Percentiles rank a stretch among this genome's conserved stretches.
These are phyloP conservation scores for Pseudomugil gertrudae DNA, from an alignment of 2,797 vertebrate genomes.

Conservation along the genomic window DNA sequence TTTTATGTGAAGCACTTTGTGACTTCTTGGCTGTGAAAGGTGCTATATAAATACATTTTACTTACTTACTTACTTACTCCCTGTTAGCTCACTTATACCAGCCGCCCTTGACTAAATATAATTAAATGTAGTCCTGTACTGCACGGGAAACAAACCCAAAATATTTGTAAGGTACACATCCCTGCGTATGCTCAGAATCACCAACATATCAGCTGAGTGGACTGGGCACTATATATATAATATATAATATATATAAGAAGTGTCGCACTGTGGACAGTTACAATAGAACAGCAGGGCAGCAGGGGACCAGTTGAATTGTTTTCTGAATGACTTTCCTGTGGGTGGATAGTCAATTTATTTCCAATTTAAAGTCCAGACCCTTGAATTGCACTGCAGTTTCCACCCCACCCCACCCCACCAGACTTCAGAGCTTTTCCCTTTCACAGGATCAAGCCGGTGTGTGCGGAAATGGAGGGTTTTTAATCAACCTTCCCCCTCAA, in stretches of 20 bases:
- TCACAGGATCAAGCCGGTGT: background rate
- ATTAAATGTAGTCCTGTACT: background rate
- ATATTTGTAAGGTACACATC: background rate
- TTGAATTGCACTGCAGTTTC: background rate
- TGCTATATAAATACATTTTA: too few relatives aligned
- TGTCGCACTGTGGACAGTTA: slow-evolving; percentile 1
- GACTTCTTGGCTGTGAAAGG: too few relatives aligned
- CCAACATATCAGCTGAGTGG: background rate
- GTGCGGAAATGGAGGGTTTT: slow-evolving; percentile 11
- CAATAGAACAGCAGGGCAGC: slow-evolving; percentile 58
- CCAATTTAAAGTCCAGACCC: slow-evolving; percentile 30
- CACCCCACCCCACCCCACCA: background rate
- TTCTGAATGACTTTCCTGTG: slow-evolving; percentile 32
- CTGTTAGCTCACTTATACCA: too few relatives aligned
- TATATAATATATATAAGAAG: slow-evolving; percentile 22
- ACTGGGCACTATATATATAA: too few relatives aligned
- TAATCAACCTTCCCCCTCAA: slow-evolving; percentile 25
- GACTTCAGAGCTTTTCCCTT: background rate
- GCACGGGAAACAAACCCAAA: background rate
- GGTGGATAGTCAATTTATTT: slow-evolving; percentile 47
- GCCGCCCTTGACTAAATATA: too few relatives aligned
- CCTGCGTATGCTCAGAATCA: background rate
- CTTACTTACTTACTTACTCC: too few relatives aligned
- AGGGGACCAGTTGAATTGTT: slow-evolving; percentile 18
- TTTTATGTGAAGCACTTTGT: too few relatives aligned